Percentiles rank a stretch among this genome's conserved stretches.
These are phyloP conservation scores for Lagopus leucura DNA, from an alignment of 2,113 vertebrate species.

Conservation along the genomic window DNA sequence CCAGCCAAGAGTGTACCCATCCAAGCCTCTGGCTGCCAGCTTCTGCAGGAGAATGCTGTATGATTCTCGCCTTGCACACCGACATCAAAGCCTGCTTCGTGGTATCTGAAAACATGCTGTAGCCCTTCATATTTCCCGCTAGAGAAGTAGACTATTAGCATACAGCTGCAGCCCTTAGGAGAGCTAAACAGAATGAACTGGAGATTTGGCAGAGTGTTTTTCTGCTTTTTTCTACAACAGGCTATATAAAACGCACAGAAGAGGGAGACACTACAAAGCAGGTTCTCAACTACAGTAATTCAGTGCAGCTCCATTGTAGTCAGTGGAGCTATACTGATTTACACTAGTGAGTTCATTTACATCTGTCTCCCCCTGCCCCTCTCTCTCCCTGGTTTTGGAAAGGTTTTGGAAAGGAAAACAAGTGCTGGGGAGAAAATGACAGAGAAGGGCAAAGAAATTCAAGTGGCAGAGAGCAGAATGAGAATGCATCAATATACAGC, in stretches of 20 bases:
- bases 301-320: neutral
- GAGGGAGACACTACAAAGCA: neutral
- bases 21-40: no score
- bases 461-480: neutral
- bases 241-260: slow-evolving; percentile 20
- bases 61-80: neutral
- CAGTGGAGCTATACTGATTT: slow-evolving; percentile 14
- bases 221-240: neutral
- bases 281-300: slow-evolving; percentile 6
- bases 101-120: slow-evolving; percentile 2
- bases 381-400: neutral
- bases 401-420: neutral
- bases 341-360: slow-evolving; percentile 6
- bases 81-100: neutral
- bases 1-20: no score
- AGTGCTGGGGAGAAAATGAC: slow-evolving; percentile 1
- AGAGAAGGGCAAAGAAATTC: neutral
- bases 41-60: no score
- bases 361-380: neutral
- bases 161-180: slow-evolving; percentile 52
- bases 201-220: neutral
- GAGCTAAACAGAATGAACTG: neutral
- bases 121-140: slow-evolving; percentile 15
- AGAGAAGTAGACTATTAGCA: slow-evolving; percentile 51
- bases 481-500: neutral